Evolutionary conservation across 35 echinoderm and acorn worm species (phyloP).

Genomic region (Chiridota heheva): DNA sequence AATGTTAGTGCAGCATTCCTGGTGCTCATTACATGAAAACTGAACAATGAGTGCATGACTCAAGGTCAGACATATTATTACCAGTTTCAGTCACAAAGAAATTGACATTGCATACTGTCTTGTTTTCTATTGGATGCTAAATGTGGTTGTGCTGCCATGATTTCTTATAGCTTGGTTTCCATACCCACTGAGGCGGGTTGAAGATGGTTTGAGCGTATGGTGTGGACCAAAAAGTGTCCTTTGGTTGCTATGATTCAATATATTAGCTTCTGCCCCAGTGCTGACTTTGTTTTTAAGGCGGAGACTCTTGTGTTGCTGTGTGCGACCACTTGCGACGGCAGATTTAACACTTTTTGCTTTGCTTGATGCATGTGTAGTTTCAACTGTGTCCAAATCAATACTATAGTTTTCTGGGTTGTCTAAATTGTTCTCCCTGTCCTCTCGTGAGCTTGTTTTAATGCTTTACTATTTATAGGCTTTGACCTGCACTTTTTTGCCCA

Average conservation of each 20-base stretch:
- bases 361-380: not conserved
- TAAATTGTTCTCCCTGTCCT: not conserved
- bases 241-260: conserved; percentile 17
- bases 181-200: not conserved
- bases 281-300: conserved; percentile 38
- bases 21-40: not conserved
- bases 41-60: not conserved
- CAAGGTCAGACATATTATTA: not conserved
- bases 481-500: conserved; percentile 14
- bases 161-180: not conserved
- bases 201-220: conserved; percentile 7
- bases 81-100: conserved; percentile 21
- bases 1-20: not conserved
- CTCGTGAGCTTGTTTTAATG: not conserved
- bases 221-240: conserved; percentile 21
- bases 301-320: conserved; percentile 26
- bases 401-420: not conserved
- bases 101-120: conserved; percentile 12
- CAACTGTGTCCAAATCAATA: conserved; percentile 7
- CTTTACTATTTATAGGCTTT: conserved; percentile 15
- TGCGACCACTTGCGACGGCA: conserved; percentile 10
- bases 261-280: conserved; percentile 22
- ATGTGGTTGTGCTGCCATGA: not conserved
- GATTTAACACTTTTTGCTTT: conserved; percentile 31
- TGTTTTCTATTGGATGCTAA: conserved; percentile 8